These are phyloP conservation scores for Apis laboriosa DNA, from an alignment of 1,140 invertebrate species.

Conservation along the genomic window DNA sequence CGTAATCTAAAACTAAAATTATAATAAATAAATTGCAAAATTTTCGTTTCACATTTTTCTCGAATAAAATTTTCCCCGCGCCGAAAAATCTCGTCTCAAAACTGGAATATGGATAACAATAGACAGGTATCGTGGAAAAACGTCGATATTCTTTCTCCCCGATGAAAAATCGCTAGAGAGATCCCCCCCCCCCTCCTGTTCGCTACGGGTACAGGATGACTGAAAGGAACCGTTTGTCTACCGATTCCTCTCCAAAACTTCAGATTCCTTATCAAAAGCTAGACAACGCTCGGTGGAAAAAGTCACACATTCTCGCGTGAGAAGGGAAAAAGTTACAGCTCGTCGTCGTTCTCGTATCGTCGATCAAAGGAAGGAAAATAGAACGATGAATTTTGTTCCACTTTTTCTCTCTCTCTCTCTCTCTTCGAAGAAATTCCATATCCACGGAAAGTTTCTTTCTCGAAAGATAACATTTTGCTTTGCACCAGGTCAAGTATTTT, in stretches of 20 bases:
- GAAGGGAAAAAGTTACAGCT: neutral
- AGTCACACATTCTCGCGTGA: neutral
- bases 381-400: neutral
- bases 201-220: neutral
- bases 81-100: too few relatives aligned
- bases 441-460: neutral
- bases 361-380: neutral
- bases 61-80: too few relatives aligned
- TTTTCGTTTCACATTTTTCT: too few relatives aligned
- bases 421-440: neutral
- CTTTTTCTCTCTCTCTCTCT: too few relatives aligned
- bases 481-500: too few relatives aligned
- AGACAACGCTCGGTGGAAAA: too few relatives aligned
- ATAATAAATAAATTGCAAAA: too few relatives aligned
- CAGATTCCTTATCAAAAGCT: slow-evolving; percentile 11
- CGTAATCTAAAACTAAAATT: too few relatives aligned
- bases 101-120: neutral
- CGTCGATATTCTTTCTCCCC: neutral
- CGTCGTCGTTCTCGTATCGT: neutral
- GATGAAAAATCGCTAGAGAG: neutral
- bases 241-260: neutral
- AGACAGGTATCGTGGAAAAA: neutral
- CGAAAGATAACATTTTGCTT: neutral
- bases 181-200: neutral
- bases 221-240: slow-evolving; percentile 8